Base-by-base conservation (phyloP, 2,113 vertebrate genomes). In the Eudyptes chrysolophus region DNA sequence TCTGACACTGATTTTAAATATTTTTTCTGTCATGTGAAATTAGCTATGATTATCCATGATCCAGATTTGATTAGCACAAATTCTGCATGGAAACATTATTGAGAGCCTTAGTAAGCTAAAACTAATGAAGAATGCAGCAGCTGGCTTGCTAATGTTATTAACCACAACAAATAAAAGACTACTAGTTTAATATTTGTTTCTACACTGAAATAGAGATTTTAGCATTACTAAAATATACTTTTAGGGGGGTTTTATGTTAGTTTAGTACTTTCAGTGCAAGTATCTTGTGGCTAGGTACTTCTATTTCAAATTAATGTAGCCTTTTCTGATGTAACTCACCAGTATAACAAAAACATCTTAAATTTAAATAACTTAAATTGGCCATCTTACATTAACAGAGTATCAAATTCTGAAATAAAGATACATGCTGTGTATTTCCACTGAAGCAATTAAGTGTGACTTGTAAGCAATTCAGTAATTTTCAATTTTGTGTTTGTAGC, bases 221-320 rank as follows among this genome's bases (percentile, higher is more conserved):
- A 76, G 8, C 4, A 64, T 61, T 91, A 93, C 32, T 38, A 75
- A 82, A 75, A 29, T 36, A 36, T 24, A 44, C 3, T 54, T 71
- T 12, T 32, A 9, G 5, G 6, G 6, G 0, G 0, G 10, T n/a
- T 65, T 77, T 17, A 18, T 58, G 4, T 36, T 44, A 36, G 4
- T 60, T 83, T 57, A 69, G 17, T 83, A 21, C 16, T 94, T 92
- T 61, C 30, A 61, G 11, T 65, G 40, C 21, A 83, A 86, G 2
- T 76, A 10, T 55, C n/a, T 87, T 76, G 17, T 86, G 29, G 26
- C 16, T 92, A 62, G 5, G 10, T 72, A 22, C 20, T 81, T 74
- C 13, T 89, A 5, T 87, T 87, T 78, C 52, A 76, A n/a, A 76
- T 69, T 69, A 81, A 16, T 42, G 2, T 22, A 92, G 30, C 8